Evolutionary conservation across 2,797 vertebrate species (phyloP), one percentile per base, ranked within the genome.

Genomic region (Tapirus indicus): DNA sequence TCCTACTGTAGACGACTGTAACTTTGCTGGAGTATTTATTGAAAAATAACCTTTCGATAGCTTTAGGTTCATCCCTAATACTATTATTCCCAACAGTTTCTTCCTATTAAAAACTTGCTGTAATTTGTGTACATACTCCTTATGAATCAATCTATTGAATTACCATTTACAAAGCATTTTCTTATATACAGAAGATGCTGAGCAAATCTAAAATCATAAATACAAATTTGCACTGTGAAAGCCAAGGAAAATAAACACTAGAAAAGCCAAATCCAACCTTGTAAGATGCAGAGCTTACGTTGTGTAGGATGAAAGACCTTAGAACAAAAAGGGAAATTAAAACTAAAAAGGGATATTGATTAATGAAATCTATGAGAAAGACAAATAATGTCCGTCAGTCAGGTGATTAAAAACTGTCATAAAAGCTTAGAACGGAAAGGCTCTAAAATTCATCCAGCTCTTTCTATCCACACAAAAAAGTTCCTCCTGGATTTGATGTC

Each of bases 201-300:
- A 96, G 49, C 38, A 97, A 98, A 94, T 13, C 69, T 71, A 78
- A 89, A 91, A 95, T 93, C 10, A 77, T 78, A 91, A 93, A 93
- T 86, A 74, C 60, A 93, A 85, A 96, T 93, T 89, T 89, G 5
- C 12, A 72, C 27, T 77, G n/a, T 82, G 79, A 95, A 92, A 78
- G 49, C 52, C 71, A 89, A 95, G 49, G 44, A 92, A 95, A 80
- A 93, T 77, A 72, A 56, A 72, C 7, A 86, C 47, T 49, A 49
- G 79, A 84, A 94, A 83, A 87, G 74, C 41, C 58, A 94, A 93
- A 8, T 87, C 88, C 84, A 93, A 38, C 29, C 25, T 94, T 77
- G 18, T 56, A 84, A 93, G 41, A 68, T 69, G 32, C 60, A 89
- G 21, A 83, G 17, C 17, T 84, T 84, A 69, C 17, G 32, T 69